Evolutionary conservation across 1,140 invertebrate species (phyloP), one percentile per base, ranked within the genome.

Genomic region (Heliconius melpomene): DNA sequence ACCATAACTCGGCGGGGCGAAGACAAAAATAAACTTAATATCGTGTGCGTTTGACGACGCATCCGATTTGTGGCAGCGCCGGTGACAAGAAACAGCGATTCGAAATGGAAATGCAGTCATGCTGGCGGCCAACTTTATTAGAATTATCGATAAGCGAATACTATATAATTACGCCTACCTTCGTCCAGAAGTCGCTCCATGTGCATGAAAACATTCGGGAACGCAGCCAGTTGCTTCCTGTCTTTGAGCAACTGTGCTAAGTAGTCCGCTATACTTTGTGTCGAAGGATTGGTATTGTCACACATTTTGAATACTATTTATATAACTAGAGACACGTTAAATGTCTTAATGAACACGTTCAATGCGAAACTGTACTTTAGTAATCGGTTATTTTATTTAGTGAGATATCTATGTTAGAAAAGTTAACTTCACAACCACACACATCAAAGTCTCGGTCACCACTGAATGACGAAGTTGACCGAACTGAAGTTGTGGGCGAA

Each of bases 201-300:
- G 96, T 99, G 99, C 95, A 99, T 97, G 96, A 99, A 99, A 94
- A 99, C 98, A 96, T 99, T 99, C 84, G 99, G 99, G 95, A 99
- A 99, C 92, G 99, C 99, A 89, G 98, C 98, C 90, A 99, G 96
- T 96, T 99, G 99, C 96, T 99, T 99, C 96, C 99, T 99, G 96
- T 99, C 99, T 97, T 99, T 99, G 91, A 99, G 96, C 95, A 99
- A 97, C 96, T 99, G 99, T 94, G 99, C 98, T 96, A 99, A 96
- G 96, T 99, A 99, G 96, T 99, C 99, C 95, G 99, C 98, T 96
- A 98, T 98, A 95, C 98, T 98, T 95, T 98, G 98, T 94, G 98
- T 98, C 92, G 97, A 98, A 87, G 97, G 96, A 94, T 94, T 95
- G 93, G 94, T 96, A 94, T 95, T 96, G 95, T 96, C 96, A 96